These are phyloP conservation scores for Heterodera schachtii DNA, from an alignment of 1,140 invertebrate genomes.

Conservation along the genomic window DNA sequence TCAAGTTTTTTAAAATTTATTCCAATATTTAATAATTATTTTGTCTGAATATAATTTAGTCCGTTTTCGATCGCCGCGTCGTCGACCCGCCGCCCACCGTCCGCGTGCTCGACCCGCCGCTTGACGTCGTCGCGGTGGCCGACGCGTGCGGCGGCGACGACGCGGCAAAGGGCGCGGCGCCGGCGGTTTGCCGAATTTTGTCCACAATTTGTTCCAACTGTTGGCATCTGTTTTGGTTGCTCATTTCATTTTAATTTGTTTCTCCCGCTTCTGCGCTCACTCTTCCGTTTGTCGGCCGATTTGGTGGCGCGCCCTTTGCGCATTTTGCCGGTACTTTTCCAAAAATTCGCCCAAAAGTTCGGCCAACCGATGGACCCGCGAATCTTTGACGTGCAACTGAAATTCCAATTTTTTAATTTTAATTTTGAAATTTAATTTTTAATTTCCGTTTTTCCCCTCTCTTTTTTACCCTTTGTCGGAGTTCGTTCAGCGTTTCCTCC, in stretches of 20 bases:
- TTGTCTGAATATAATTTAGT: neutral
- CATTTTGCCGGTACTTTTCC: constrained; percentile 28
- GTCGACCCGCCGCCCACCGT: neutral
- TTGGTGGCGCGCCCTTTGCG: constrained; percentile 21
- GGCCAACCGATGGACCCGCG: neutral
- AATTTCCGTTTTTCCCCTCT: constrained; percentile 6
- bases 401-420: neutral
- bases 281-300: constrained; percentile 36
- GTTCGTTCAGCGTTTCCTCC: constrained; percentile 31
- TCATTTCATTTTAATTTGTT: neutral
- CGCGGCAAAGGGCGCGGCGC: neutral
- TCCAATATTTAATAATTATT: neutral
- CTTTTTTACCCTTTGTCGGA: constrained; percentile 41
- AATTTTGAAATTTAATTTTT: neutral
- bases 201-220: constrained; percentile 32
- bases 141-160: neutral
- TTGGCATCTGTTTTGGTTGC: constrained; percentile 20
- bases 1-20: neutral
- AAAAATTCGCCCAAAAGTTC: constrained; percentile 32
- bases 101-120: neutral
- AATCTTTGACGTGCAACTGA: constrained; percentile 25
- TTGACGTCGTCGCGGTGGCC: neutral
- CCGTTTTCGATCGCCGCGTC: neutral
- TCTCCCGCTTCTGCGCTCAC: constrained; percentile 13
- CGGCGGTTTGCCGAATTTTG: constrained; percentile 25